Conservation (phyloP, 1,140 invertebrate species). For the Aphaenogaster floridana region DNA sequence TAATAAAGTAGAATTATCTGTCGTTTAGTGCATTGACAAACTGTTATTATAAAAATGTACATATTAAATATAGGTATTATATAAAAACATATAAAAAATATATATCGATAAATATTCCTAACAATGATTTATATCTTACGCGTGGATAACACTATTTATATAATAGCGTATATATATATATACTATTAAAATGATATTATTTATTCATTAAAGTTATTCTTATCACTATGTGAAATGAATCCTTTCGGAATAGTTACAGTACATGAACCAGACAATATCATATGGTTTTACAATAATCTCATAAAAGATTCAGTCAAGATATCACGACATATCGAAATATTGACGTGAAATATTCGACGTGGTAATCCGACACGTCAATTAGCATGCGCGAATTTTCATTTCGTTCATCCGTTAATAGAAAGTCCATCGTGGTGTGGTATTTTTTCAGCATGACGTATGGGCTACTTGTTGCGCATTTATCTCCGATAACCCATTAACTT, state of each 20-base stretch:
- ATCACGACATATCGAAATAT: constrained; percentile 4
- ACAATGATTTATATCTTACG: constrained; percentile 2
- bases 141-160: not conserved
- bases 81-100: not conserved
- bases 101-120: not conserved
- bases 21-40: not conserved
- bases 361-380: constrained; percentile 40
- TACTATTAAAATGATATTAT: not conserved
- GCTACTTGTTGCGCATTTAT: constrained; percentile 60
- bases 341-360: constrained; percentile 12
- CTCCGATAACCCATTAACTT: constrained; percentile 39
- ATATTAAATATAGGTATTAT: not conserved
- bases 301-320: not conserved
- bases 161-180: not conserved
- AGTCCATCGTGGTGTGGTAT: constrained; percentile 9
- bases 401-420: constrained; percentile 42
- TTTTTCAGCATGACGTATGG: constrained; percentile 41
- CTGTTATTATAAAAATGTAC: constrained; percentile 12
- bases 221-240: not conserved
- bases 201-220: not conserved
- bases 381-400: constrained; percentile 43
- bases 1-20: not conserved
- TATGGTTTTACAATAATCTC: not conserved
- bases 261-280: too few relatives aligned
- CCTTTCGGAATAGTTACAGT: not conserved